A percentile compares a stretch with the other conserved stretches of the same genome.
Evolutionary conservation across 2,888 invertebrate species (phyloP).

Genomic region (Drosophila aldrichi): DNA sequence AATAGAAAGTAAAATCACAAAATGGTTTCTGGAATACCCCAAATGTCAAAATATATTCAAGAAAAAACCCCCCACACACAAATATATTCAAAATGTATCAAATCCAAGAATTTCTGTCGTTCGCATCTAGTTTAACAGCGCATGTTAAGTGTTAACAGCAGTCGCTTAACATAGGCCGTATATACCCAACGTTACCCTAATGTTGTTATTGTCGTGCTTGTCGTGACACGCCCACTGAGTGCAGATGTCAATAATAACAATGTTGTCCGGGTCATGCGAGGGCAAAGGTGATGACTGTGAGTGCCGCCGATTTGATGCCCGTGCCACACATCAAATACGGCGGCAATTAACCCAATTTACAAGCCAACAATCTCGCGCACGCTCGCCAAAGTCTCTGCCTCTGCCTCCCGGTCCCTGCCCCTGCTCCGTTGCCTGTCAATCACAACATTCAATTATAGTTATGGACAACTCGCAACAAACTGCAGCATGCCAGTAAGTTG

Average conservation of each 20-base stretch:
- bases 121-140: neutral
- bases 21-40: too few relatives aligned
- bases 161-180: neutral
- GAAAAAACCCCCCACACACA: too few relatives aligned
- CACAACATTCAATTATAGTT: conserved; percentile 68
- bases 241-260: conserved; percentile 35
- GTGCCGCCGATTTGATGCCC: conserved; percentile 36
- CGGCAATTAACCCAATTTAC: conserved; percentile 70
- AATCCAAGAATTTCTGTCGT: neutral
- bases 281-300: conserved; percentile 27
- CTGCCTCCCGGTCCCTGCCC: neutral
- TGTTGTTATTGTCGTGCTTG: neutral
- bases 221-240: conserved; percentile 12
- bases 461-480: conserved; percentile 41
- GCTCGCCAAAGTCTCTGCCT: neutral
- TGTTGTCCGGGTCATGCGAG: conserved; percentile 41
- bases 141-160: conserved; percentile 1
- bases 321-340: conserved; percentile 24
- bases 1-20: too few relatives aligned
- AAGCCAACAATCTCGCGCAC: conserved; percentile 23
- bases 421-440: conserved; percentile 41
- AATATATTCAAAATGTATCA: neutral
- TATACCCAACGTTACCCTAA: neutral
- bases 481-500: conserved; percentile 43
- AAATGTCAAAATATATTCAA: too few relatives aligned